Conservation (phyloP, 2,888 invertebrate genomes). For the Nineta flava region DNA sequence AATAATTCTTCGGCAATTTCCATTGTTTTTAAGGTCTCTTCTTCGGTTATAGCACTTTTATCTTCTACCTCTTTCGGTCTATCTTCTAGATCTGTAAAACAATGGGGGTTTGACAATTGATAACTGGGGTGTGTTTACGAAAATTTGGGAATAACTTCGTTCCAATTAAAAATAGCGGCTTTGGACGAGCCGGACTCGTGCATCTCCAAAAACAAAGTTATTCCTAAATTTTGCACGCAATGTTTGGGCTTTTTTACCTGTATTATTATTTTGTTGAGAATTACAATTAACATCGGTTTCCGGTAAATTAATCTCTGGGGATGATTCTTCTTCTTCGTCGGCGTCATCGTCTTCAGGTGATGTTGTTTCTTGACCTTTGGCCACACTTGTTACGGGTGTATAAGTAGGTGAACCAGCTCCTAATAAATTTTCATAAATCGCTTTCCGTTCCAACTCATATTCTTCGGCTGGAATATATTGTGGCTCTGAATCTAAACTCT, state of each 20-base stretch:
- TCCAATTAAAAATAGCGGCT: too few species aligned
- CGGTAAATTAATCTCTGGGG: background rate
- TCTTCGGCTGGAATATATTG: constrained; percentile 30
- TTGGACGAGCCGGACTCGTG: too few species aligned
- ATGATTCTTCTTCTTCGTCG: too few species aligned
- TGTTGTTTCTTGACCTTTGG: too few species aligned
- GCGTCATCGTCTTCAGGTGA: too few species aligned
- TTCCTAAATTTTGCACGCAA: too few species aligned
- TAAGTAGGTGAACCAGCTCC: constrained; percentile 20
- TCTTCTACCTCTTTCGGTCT: constrained; percentile 10
- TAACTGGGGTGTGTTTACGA: too few species aligned
- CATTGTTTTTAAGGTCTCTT: constrained; percentile 11
- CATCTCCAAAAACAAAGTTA: too few species aligned
- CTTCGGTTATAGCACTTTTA: constrained; percentile 10
- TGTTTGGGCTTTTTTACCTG: too few species aligned
- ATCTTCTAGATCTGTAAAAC: constrained; percentile 2
- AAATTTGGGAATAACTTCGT: too few species aligned
- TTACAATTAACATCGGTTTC: background rate
- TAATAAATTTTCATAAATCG: constrained; percentile 27
- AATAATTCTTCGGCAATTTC: constrained; percentile 15
- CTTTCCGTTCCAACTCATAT: constrained; percentile 28
- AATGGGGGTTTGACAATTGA: too few species aligned
- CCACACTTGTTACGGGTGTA: background rate
- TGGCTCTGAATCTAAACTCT: constrained; percentile 22
- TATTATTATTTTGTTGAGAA: constrained; percentile 2